Percentiles rank a stretch among this genome's conserved stretches.
These are phyloP conservation scores for Xestoiulus laeticollis DNA, from an alignment of 2,888 invertebrate genomes.

Conservation along the genomic window DNA sequence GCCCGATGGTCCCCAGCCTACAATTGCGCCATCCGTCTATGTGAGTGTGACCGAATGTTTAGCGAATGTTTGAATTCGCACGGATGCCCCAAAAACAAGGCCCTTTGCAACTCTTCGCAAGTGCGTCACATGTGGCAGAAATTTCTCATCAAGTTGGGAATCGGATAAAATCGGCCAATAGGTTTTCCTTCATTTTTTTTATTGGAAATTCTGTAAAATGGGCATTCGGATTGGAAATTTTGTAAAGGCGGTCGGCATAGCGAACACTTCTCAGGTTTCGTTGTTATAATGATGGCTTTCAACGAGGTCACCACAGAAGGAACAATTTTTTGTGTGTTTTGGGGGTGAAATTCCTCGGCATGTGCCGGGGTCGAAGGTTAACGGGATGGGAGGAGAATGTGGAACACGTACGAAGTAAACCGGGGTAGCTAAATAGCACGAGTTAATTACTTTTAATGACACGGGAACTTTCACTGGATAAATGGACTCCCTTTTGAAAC, in stretches of 20 bases:
- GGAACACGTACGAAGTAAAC: background rate
- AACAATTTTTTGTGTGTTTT: background rate
- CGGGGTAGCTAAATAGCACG: background rate
- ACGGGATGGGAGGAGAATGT: background rate
- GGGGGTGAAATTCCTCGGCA: background rate
- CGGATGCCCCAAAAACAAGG: constrained; percentile 76
- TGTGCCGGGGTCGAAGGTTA: background rate
- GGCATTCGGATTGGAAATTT: background rate
- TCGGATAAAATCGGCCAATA: constrained; percentile 24
- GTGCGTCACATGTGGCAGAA: constrained; percentile 52
- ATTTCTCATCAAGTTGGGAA: constrained; percentile 52
- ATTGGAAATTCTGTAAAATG: background rate
- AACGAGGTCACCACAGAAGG: background rate
- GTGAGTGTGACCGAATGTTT: constrained; percentile 82
- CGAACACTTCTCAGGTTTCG: constrained; percentile 14
- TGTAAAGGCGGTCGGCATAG: background rate
- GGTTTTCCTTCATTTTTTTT: background rate
- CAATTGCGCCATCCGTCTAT: constrained; percentile 77
- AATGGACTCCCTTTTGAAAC: background rate
- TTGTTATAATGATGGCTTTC: background rate
- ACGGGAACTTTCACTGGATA: background rate
- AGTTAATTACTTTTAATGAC: background rate
- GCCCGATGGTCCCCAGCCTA: constrained; percentile 50
- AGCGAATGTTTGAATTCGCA: constrained; percentile 81
- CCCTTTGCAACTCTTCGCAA: constrained; percentile 73